Percentiles rank a stretch among this genome's conserved stretches.
Conservation (phyloP, 2,113 vertebrate genomes). For the Tursiops truncatus region DNA sequence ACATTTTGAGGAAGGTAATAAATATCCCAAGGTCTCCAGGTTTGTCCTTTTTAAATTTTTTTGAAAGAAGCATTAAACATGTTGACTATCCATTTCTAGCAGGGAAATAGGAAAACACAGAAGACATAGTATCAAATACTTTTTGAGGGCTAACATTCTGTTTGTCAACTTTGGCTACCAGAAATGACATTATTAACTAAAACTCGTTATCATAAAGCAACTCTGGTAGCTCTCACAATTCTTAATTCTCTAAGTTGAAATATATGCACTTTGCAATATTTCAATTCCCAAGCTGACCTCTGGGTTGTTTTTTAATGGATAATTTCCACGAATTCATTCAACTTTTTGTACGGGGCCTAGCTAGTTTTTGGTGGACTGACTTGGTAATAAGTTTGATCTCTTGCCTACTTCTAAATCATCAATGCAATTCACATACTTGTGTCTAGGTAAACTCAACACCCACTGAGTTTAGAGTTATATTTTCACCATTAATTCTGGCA, state of each 20-base stretch:
- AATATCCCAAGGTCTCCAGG: conserved; percentile 44
- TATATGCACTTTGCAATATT: background rate
- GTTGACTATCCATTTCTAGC: background rate
- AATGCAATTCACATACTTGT: background rate
- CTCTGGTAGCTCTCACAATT: background rate
- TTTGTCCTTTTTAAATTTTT: background rate
- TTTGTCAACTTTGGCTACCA: background rate
- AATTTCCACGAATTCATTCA: background rate
- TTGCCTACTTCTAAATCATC: background rate
- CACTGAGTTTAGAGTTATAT: background rate
- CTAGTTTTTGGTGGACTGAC: background rate
- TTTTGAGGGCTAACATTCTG: background rate
- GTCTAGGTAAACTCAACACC: background rate
- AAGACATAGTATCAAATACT: background rate
- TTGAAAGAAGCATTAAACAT: background rate
- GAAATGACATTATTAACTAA: background rate
- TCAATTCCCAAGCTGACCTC: background rate
- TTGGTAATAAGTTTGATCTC: background rate
- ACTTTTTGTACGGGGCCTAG: background rate
- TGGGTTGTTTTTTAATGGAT: background rate
- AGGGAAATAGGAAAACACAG: background rate
- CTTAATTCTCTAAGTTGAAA: background rate
- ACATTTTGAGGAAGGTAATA: conserved; percentile 31
- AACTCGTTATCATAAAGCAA: background rate
- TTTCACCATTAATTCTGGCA: conserved; percentile 27